A percentile compares a stretch with the other conserved stretches of the same genome.
phyloP scores from a whole-genome alignment of 2,113 vertebrate species.

The Plecturocebus donacophilus region DNA sequence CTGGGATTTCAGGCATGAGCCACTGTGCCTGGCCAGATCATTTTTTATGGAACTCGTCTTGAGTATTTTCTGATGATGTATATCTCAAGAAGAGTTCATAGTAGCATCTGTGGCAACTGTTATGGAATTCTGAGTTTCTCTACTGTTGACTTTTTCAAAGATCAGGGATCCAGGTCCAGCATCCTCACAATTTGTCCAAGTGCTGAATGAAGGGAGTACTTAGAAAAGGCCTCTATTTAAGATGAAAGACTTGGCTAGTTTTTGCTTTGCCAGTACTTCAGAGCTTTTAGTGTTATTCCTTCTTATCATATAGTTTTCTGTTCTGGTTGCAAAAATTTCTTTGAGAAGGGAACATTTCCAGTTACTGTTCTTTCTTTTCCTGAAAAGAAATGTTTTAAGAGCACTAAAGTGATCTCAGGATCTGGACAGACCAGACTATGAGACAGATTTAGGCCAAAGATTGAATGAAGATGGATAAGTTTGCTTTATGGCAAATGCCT shows the following conservation, averaged over 20 bases:
- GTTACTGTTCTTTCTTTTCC: background rate
- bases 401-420: background rate
- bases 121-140: background rate
- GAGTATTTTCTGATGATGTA: background rate
- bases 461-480: background rate
- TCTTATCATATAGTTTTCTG: background rate
- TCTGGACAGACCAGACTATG: background rate
- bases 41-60: background rate
- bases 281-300: background rate
- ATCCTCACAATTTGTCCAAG: background rate
- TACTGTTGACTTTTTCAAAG: background rate
- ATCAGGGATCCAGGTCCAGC: background rate
- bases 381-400: constrained; percentile 30
- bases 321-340: constrained; percentile 37
- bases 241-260: background rate
- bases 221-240: background rate
- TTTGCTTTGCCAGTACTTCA: background rate
- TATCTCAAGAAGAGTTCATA: background rate
- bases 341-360: constrained; percentile 35
- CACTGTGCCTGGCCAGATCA: no score
- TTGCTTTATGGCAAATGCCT: background rate
- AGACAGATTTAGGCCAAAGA: background rate
- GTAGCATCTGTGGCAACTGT: background rate
- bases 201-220: background rate
- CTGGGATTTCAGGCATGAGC: no score